Evolutionary conservation across 2,888 invertebrate species (phyloP), one percentile per base, ranked within the genome.

Genomic region (Venustoraphidia nigricollis): DNA sequence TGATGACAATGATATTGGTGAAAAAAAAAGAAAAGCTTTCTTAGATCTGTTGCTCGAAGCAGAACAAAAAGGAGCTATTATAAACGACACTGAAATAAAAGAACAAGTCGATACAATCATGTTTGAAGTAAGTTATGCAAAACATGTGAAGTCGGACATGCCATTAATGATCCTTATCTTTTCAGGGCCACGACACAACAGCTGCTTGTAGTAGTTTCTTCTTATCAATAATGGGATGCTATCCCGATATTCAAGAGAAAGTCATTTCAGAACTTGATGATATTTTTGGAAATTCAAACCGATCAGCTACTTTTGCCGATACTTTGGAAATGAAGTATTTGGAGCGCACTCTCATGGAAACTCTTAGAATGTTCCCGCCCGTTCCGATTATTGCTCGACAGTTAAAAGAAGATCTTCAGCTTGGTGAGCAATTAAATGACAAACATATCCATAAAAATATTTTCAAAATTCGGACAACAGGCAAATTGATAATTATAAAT

Each of bases 181-280:
- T 45, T 45, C 48, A 78, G 78, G 86, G 86, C 2, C 87, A 87
- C 62, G 87, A 87, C 59, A 88, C 87, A 8, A 88, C 86, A 1
- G 82, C 87, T 9, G 86, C 92, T 36, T 91, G 86, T 1, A 85
- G 90, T 53, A 88, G 86, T 62, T 94, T 92, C 73, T 83, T 86
- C 51, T 70, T 91, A 8, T 85, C 85, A 55, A 71, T 91, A 59
- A 76, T 93, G 60, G 92, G 88, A 5, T 73, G 83, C 41, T 79
- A 92, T 60, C 83, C 82, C 39, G 74, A 87, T 10, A 78, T 92
- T 40, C 92, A 93, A 67, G 73, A 74, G 0, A 79, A 69, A 57
- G 84, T 86, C 0, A 77, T 80, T 57, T 75, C 83, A 51, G 87
- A 88, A 59, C 64, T 87, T 43, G 78, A 82, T 53, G 73, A 77